These are phyloP conservation scores for Artibeus jamaicensis DNA, from an alignment of 2,797 vertebrate species.

Conservation along the genomic window DNA sequence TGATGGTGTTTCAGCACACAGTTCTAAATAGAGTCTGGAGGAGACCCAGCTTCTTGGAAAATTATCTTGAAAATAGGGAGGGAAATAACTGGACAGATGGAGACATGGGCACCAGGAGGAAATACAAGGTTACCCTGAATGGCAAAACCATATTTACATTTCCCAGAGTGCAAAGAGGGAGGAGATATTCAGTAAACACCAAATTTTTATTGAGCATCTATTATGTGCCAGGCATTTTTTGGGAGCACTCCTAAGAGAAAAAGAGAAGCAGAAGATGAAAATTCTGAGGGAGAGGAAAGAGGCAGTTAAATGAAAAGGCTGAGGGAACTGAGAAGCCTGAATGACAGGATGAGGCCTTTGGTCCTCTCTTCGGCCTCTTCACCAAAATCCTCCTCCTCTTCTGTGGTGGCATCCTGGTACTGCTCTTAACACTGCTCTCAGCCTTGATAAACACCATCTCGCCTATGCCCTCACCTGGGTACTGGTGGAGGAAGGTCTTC, in stretches of 20 bases:
- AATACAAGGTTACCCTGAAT: constrained; percentile 8
- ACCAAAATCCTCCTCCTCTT: background rate
- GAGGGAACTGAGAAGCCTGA: background rate
- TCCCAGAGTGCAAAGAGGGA: constrained; percentile 57
- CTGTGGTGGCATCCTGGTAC: background rate
- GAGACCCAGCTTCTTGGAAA: background rate
- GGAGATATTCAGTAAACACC: constrained; percentile 69
- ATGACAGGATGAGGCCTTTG: background rate
- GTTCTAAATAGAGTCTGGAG: background rate
- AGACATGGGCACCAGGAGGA: background rate
- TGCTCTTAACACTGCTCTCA: background rate
- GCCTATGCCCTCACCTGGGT: background rate
- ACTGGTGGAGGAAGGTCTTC: background rate
- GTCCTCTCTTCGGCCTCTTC: background rate
- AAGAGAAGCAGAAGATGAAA: background rate
- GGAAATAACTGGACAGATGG: background rate
- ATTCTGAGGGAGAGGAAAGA: background rate
- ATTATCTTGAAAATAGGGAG: constrained; percentile 10
- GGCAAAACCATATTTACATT: constrained; percentile 34
- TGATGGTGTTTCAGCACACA: background rate
- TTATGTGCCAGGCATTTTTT: background rate
- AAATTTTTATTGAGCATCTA: constrained; percentile 68
- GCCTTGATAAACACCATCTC: background rate
- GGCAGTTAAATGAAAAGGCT: background rate
- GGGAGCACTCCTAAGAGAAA: background rate